Base-by-base conservation (phyloP, 2,888 invertebrate genomes). In the Ophioninae sp. region DNA sequence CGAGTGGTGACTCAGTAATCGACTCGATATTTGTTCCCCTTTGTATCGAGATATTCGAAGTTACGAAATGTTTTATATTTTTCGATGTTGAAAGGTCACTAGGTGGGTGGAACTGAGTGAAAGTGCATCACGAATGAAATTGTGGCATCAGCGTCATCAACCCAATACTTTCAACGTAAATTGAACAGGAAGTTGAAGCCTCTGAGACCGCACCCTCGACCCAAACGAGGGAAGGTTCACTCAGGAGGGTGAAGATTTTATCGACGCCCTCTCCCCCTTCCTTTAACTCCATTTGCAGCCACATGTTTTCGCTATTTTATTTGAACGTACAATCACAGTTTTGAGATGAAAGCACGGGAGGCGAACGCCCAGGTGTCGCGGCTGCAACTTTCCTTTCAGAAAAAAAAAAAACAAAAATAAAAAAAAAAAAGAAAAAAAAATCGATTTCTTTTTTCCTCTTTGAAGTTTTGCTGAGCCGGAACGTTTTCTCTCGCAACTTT, bases 361-460 rank as follows among this genome's bases (percentile, higher is more conserved):
- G 8, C 30, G 59, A 23, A 70, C 37, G 21, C 62, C n/a, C 70
- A 65, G 72, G 65, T 57, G 79, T 62, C 57, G 13, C 5, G 69
- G 44, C 69, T 67, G 39, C 41, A 62, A 21, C 78, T 74, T 78
- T 74, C 78, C 81, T 81, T 81, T 78, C 74, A 83, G 62, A 41
- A 56, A 23, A 67, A 67, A 65, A 64, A 10, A 21, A 37, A 56
- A 39, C 10, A 69, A 62, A 76, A 65, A 73, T 30, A 70, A 67
- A 50, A 67, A 41, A 59, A 69, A 39, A 20, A 10, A 41, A 17
- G 30, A 8, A 30, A 23, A 50, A n/a, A 44, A 50, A 74, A 41
- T 30, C 21, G 21, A 62, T 61, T 8, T 44, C 21, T 68, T 69
- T 59, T 75, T 59, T 68, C 44, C 37, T 70, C 79, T 81, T 84